Conservation (phyloP, 2,113 vertebrate genomes). For the Felis chaus region DNA sequence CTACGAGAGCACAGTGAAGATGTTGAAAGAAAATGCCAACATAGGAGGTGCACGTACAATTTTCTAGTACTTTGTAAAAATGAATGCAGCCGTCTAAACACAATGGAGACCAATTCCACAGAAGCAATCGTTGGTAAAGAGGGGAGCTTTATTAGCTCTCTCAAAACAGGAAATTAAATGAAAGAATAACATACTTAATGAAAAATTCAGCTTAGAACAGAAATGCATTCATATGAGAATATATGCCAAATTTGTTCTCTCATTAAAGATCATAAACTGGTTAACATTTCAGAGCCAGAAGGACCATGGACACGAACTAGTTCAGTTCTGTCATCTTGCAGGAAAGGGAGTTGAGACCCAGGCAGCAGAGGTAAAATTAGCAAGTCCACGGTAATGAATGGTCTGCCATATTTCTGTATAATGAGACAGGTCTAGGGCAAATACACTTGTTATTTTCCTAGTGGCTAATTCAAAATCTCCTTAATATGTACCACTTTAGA, state of each 20-base stretch:
- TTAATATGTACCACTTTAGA: not conserved
- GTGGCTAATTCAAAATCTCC: not conserved
- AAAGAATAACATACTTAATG: not conserved
- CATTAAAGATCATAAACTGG: not conserved
- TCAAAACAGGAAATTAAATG: not conserved
- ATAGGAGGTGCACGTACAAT: not conserved
- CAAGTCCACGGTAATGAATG: not conserved
- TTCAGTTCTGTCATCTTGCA: not conserved
- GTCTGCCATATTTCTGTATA: not conserved
- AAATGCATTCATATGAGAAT: not conserved
- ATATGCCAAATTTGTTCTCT: not conserved
- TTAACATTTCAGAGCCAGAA: constrained; percentile 5
- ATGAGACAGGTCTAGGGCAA: not conserved
- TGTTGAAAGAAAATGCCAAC: not conserved
- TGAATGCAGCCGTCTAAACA: not conserved
- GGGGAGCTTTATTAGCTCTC: not conserved
- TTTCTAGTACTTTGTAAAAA: not conserved
- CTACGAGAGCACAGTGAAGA: not conserved
- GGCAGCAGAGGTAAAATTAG: not conserved
- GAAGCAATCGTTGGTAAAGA: not conserved
- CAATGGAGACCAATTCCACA: not conserved
- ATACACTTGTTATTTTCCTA: not conserved
- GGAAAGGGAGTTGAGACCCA: not conserved
- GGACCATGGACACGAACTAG: not conserved
- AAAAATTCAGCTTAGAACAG: constrained; percentile 6